Conservation (phyloP, 2,113 vertebrate genomes). For the Nibea coibor region DNA sequence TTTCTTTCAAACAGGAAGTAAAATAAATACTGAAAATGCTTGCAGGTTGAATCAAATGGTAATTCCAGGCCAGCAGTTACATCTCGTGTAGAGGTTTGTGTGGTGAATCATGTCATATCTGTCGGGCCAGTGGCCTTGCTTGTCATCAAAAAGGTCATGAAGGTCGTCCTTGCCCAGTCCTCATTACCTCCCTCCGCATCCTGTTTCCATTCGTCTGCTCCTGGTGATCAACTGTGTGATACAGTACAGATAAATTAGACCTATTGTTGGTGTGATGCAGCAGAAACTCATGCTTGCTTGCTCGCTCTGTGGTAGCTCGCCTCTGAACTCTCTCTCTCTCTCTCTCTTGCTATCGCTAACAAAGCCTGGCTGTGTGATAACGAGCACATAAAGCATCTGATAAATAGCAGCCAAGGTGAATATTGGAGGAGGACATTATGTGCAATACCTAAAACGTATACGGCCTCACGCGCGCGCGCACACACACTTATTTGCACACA, state of each 20-base stretch:
- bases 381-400: conserved; percentile 57
- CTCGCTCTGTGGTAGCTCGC: conserved; percentile 10
- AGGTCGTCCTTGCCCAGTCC: conserved; percentile 1
- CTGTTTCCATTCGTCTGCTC: conserved; percentile 22
- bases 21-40: background rate
- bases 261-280: conserved; percentile 47
- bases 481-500: conserved; percentile 8
- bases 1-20: background rate
- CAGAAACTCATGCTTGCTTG: conserved; percentile 38
- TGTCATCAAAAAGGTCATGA: conserved; percentile 21
- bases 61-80: background rate
- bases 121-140: conserved; percentile 4
- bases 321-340: conserved; percentile 9
- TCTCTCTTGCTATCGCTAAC: conserved; percentile 29
- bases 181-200: conserved; percentile 8
- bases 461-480: no score
- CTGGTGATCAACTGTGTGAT: conserved; percentile 48
- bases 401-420: conserved; percentile 66
- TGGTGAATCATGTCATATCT: background rate
- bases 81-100: background rate
- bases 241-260: conserved; percentile 52
- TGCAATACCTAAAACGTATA: background rate
- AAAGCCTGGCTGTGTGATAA: conserved; percentile 33
- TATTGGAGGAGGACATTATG: conserved; percentile 51
- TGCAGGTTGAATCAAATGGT: background rate